Evolutionary conservation across 1,140 invertebrate species (phyloP).

Genomic region (fruit fly (Drosophila melanogaster)): DNA sequence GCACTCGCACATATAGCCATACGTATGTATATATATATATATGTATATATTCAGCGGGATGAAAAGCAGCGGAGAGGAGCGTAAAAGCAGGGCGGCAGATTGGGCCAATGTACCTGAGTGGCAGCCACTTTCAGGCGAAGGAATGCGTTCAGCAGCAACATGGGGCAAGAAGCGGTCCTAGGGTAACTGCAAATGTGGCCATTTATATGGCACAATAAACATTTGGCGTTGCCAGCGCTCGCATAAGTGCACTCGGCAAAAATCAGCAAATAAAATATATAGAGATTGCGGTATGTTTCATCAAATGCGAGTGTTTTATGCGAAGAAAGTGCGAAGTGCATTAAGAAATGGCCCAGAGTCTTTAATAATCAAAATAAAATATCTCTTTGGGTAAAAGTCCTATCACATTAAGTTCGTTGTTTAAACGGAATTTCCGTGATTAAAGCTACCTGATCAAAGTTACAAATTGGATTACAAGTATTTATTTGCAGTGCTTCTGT

Average conservation of each 20-base stretch:
- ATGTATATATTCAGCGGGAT: constrained; percentile 22
- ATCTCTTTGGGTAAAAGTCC: too few species aligned
- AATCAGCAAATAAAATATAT: neutral
- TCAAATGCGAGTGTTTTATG: neutral
- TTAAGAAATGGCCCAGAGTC: neutral
- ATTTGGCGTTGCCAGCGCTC: constrained; percentile 72
- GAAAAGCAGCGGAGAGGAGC: neutral
- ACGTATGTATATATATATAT: constrained; percentile 1
- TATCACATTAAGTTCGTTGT: too few species aligned
- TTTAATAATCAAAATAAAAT: neutral
- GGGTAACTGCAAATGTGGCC: constrained; percentile 79
- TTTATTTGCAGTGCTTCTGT: constrained; percentile 1
- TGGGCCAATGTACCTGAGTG: constrained; percentile 83
- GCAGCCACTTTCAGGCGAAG: constrained; percentile 77
- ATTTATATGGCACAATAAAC: constrained; percentile 82
- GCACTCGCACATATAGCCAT: constrained; percentile 37
- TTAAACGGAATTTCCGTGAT: too few species aligned
- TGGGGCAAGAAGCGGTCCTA: constrained; percentile 57
- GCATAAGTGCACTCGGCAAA: constrained; percentile 56
- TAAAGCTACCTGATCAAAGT: too few species aligned
- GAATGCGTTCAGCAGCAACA: constrained; percentile 69
- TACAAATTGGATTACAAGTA: too few species aligned
- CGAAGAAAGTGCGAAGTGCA: neutral
- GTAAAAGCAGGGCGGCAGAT: constrained; percentile 66
- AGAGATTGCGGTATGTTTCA: neutral